These are phyloP conservation scores for Ivindomyrus marchei DNA, from an alignment of 2,113 vertebrate species.

Conservation along the genomic window DNA sequence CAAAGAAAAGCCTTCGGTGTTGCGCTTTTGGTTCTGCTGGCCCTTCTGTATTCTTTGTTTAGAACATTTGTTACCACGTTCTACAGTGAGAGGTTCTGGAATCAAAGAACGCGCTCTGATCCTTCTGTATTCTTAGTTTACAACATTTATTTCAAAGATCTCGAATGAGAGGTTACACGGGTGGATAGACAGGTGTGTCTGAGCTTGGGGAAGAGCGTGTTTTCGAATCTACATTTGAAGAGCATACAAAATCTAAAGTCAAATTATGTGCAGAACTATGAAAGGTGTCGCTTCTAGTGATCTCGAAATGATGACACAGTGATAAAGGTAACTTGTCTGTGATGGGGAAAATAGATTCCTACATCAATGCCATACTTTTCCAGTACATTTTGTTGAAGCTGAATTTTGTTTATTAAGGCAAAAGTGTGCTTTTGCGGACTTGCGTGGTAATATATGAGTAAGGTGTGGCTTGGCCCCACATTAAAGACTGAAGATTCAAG, in stretches of 20 bases:
- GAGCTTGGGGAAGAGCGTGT: background rate
- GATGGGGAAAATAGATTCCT: background rate
- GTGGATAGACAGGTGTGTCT: background rate
- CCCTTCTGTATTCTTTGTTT: background rate
- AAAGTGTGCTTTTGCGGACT: background rate
- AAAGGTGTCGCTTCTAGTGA: background rate
- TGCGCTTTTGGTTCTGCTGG: background rate
- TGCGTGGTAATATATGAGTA: background rate
- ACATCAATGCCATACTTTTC: background rate
- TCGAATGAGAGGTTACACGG: background rate
- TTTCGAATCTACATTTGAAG: background rate
- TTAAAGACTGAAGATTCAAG: background rate
- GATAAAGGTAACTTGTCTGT: background rate
- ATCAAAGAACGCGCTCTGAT: background rate
- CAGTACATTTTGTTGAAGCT: background rate
- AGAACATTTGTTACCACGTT: background rate
- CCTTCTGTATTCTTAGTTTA: background rate
- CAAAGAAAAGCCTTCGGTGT: background rate
- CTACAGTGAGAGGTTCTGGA: background rate
- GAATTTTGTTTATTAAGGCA: background rate
- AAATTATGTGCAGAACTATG: background rate
- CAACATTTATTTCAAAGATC: background rate
- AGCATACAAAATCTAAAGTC: background rate
- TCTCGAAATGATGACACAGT: background rate
- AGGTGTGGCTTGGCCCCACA: background rate